Evolutionary conservation across 1,140 invertebrate genomes (phyloP), one percentile per base, ranked within the genome.

Genomic region (Drosophila malerkotliana): DNA sequence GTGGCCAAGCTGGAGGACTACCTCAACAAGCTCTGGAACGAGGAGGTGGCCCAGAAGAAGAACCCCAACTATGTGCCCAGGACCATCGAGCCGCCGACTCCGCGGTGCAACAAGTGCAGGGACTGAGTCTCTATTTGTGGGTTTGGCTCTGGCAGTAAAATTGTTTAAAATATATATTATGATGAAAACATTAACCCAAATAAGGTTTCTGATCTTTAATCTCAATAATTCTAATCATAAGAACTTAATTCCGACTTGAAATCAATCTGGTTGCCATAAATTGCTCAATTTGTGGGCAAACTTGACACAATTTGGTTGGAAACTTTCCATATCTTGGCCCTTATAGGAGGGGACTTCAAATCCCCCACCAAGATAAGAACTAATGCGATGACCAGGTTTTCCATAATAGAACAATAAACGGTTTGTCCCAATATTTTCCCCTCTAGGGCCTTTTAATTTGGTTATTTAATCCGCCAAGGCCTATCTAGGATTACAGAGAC

Each of bases 1-100:
- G 83, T 87, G 1, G 78, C 59, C 1, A 68, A 88, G n/a, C 34
- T 88, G 34, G 83, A 88, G 48, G 32, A 77, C 3, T 88, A 83
- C 54, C 72, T 88, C 1, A 88, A 88, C 24, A 51, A 79, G 10
- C 32, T 88, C 9, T 88, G 83, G 83, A 64, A 73, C 61, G 72
- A 88, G 18, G 84, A 88, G 53, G 61, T 88, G 37, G 83, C 79
- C 2, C 79, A 67, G 5, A 69, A 71, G 30, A 69, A 52, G 24
- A 72, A 79, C 12, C 63, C 72, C 0, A 32, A 72, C 0, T 62
- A 85, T 49, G 24, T 62, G 41, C 48, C 66, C 0, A 34, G 39
- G 1, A 41, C 6, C 0, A 51, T 72, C 6, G 53, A 47, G 3
- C 37, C 51, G 14, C 59, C 66, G 1, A 62, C 39, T 9, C 15